Evolutionary conservation across 2,797 vertebrate species (phyloP).

Genomic region (Australoheros facetus): DNA sequence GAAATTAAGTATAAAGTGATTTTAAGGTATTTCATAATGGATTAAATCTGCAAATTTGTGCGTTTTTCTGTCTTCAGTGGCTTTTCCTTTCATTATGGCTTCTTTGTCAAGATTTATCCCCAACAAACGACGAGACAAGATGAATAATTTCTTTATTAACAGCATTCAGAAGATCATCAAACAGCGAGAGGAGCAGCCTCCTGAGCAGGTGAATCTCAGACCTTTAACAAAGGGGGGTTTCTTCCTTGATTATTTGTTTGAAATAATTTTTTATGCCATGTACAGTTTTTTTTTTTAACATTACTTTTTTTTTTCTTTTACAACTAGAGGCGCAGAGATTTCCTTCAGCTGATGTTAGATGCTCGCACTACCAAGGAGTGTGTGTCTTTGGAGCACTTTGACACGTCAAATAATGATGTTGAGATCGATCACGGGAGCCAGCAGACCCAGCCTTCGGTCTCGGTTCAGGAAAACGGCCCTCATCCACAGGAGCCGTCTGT

Average conservation of each 20-base stretch:
- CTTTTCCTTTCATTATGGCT: constrained; percentile 86
- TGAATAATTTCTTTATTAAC: constrained; percentile 88
- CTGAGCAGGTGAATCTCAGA: constrained; percentile 82
- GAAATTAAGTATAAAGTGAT: neutral
- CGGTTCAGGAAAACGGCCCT: neutral
- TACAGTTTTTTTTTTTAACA: rapidly evolving
- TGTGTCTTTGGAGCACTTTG: constrained; percentile 73
- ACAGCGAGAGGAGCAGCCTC: constrained; percentile 85
- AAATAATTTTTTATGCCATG: neutral
- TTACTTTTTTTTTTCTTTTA: neutral
- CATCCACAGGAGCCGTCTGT: neutral
- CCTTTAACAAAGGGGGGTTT: rapidly evolving
- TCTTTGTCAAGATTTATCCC: constrained; percentile 84
- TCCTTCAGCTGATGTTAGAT: constrained; percentile 93
- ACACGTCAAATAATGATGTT: constrained; percentile 63
- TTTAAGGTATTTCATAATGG: neutral
- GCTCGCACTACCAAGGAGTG: constrained; percentile 60
- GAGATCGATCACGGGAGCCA: neutral
- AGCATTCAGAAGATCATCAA: constrained; percentile 85
- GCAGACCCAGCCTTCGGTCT: neutral
- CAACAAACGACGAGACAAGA: constrained; percentile 84
- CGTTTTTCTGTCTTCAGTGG: constrained; percentile 76
- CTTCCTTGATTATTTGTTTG: rapidly evolving
- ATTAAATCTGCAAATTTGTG: neutral
- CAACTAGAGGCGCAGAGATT: constrained; percentile 87